Conservation (phyloP, 2,888 invertebrate species). For the Eutolmus rufibarbis region DNA sequence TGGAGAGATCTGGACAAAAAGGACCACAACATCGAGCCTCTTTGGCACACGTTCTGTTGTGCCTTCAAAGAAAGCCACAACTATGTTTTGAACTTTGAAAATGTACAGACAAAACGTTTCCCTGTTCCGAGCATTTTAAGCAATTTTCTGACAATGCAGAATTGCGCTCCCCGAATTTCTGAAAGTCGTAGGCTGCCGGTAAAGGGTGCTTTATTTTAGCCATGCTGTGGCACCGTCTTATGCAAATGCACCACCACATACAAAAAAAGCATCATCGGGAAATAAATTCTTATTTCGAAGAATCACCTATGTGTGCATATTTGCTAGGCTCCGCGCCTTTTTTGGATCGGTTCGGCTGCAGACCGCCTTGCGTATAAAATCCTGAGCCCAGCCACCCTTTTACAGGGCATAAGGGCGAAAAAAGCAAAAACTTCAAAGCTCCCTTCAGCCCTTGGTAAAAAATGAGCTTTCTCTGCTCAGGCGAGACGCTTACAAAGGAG, state of each 20-base stretch:
- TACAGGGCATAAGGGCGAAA: background rate
- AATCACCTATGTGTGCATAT: slow-evolving; percentile 14
- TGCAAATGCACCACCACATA: slow-evolving; percentile 6
- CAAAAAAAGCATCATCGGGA: background rate
- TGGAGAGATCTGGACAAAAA: slow-evolving; percentile 27
- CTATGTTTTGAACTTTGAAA: slow-evolving; percentile 28
- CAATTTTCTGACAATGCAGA: slow-evolving; percentile 27
- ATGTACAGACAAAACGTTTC: background rate
- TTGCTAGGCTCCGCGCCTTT: background rate
- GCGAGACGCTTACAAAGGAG: slow-evolving; percentile 12
- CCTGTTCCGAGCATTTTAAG: background rate
- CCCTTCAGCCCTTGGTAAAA: background rate
- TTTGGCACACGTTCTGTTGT: slow-evolving; percentile 22
- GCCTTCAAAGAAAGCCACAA: slow-evolving; percentile 19
- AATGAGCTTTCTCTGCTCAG: background rate
- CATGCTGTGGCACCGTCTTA: slow-evolving; percentile 23
- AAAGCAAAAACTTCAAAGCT: background rate
- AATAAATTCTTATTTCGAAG: background rate
- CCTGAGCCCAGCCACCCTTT: background rate
- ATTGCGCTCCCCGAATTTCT: slow-evolving; percentile 18
- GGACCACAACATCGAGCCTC: background rate
- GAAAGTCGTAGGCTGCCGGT: slow-evolving; percentile 14
- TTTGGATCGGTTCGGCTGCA: background rate
- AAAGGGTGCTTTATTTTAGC: slow-evolving; percentile 26
- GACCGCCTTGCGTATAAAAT: background rate